A percentile compares a stretch with the other conserved stretches of the same genome.
phyloP scores from a whole-genome alignment of 37 sponge, comb jelly and placozoan species.

The Sycon ciliatum region DNA sequence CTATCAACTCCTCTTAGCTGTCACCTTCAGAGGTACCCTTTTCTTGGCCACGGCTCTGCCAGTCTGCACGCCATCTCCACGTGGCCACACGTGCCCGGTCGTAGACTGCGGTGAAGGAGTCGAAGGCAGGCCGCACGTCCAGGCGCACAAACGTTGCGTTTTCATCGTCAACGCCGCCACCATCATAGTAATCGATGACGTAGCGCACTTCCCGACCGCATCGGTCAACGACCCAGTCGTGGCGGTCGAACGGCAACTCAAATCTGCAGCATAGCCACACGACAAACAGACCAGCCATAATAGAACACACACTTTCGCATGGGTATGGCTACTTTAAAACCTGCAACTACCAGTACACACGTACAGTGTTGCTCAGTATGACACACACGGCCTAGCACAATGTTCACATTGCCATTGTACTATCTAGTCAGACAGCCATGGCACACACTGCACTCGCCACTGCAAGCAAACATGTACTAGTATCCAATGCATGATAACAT shows the following conservation, averaged over 20 bases:
- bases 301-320: neutral
- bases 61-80: slow-evolving; percentile 58
- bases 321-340: neutral
- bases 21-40: too few relatives aligned
- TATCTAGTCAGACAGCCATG: neutral
- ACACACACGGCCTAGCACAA: slow-evolving; percentile 2
- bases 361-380: neutral
- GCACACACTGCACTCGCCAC: neutral
- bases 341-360: neutral
- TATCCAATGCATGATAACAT: neutral
- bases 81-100: slow-evolving; percentile 70
- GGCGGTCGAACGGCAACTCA: slow-evolving; percentile 91
- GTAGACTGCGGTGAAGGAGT: slow-evolving; percentile 68
- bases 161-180: slow-evolving; percentile 43
- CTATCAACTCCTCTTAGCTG: too few relatives aligned
- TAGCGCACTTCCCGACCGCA: slow-evolving; percentile 78
- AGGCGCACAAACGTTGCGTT: slow-evolving; percentile 52
- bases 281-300: neutral
- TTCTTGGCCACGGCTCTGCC: too few relatives aligned
- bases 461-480: slow-evolving; percentile 8
- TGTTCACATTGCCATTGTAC: neutral
- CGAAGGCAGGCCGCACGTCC: slow-evolving; percentile 89
- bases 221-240: slow-evolving; percentile 91
- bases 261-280: slow-evolving; percentile 29
- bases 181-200: slow-evolving; percentile 90